These are phyloP conservation scores for Zaprionus inermis DNA, from an alignment of 1,140 invertebrate species.

Conservation along the genomic window DNA sequence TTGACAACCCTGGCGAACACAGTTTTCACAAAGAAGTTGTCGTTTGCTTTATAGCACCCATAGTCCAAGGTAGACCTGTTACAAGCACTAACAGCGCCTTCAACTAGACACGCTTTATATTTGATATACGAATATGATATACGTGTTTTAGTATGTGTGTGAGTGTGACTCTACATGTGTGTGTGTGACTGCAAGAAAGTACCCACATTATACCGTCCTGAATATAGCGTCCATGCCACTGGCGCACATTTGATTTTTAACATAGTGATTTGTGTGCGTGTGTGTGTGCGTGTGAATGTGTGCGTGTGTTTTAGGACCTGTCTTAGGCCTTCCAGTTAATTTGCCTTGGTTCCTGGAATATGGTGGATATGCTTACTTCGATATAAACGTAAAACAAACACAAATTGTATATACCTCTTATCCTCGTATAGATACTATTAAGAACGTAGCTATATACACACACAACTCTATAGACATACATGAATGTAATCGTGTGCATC, in stretches of 20 bases:
- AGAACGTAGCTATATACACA: conserved; percentile 50
- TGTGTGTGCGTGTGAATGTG: conserved; percentile 1
- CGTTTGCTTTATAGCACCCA: conserved; percentile 1
- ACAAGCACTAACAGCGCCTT: conserved; percentile 12
- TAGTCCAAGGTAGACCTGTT: neutral
- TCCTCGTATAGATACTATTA: conserved; percentile 63
- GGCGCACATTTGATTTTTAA: conserved; percentile 56
- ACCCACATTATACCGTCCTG: conserved; percentile 76
- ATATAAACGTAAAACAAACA: conserved; percentile 7
- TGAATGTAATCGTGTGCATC: conserved; percentile 49
- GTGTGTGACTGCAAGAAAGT: conserved; percentile 34
- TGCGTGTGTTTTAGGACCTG: neutral
- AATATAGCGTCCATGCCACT: conserved; percentile 69
- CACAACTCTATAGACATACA: conserved; percentile 54
- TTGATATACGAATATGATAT: conserved; percentile 20
- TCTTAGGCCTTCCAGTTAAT: conserved; percentile 8
- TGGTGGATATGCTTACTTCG: conserved; percentile 31
- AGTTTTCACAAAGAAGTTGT: neutral
- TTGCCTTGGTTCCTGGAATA: conserved; percentile 14
- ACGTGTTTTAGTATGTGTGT: neutral
- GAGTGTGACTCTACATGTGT: conserved; percentile 3
- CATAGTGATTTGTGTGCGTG: conserved; percentile 15
- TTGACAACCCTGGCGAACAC: neutral
- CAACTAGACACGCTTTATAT: conserved; percentile 20
- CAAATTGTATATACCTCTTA: conserved; percentile 76